These are phyloP conservation scores for Megalopta genalis DNA, from an alignment of 1,140 invertebrate genomes.

Conservation along the genomic window DNA sequence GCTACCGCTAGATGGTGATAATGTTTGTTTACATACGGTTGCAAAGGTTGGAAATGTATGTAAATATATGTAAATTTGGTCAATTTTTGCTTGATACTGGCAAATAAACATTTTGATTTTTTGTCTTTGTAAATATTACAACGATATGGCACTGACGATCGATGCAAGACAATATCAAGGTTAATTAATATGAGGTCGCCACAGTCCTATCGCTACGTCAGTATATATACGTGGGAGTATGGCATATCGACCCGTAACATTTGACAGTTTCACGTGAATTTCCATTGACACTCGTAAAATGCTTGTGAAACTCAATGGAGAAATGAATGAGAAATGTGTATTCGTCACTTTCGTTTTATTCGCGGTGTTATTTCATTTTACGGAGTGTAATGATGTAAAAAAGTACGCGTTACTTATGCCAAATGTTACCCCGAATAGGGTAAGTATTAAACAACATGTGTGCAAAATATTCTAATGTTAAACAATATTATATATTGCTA, in stretches of 20 bases:
- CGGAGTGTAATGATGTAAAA: conserved; percentile 63
- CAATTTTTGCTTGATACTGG: too few relatives aligned
- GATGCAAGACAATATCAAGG: not conserved
- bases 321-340: conserved; percentile 31
- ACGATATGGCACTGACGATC: not conserved
- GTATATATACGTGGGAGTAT: not conserved
- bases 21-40: too few relatives aligned
- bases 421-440: conserved; percentile 84
- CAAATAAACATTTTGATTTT: too few relatives aligned
- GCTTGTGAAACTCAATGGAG: not conserved
- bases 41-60: too few relatives aligned
- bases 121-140: too few relatives aligned
- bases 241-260: conserved; percentile 50
- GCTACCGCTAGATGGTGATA: too few relatives aligned
- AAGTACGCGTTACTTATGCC: conserved; percentile 87
- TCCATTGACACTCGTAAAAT: not conserved
- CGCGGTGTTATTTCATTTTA: conserved; percentile 55
- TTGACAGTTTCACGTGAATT: conserved; percentile 36
- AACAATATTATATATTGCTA: not conserved
- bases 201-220: conserved; percentile 5
- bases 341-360: conserved; percentile 42
- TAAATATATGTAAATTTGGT: too few relatives aligned
- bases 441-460: conserved; percentile 74
- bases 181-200: not conserved
- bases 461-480: not conserved